phyloP scores from a whole-genome alignment of 2,888 invertebrate species.

The Nebria salina region DNA sequence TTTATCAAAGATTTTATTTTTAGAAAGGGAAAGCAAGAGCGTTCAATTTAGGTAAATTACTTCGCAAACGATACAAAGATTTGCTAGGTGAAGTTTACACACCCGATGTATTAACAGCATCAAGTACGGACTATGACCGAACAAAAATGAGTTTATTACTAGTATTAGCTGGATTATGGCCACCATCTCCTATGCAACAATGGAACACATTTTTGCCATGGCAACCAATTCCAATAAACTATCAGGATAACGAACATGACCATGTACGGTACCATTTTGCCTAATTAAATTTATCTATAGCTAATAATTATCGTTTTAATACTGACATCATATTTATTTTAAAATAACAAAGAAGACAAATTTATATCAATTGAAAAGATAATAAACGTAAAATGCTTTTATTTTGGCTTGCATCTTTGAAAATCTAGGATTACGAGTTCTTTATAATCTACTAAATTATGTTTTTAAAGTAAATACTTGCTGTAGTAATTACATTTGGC shows the following conservation, averaged over 20 bases:
- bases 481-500: too few relatives aligned
- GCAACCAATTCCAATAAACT: constrained; percentile 69
- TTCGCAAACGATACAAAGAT: constrained; percentile 59
- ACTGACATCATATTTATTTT: too few relatives aligned
- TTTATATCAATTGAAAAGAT: too few relatives aligned
- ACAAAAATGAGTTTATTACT: constrained; percentile 79
- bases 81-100: constrained; percentile 61
- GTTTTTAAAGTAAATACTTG: too few relatives aligned
- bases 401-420: too few relatives aligned
- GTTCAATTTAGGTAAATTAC: constrained; percentile 60
- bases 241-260: constrained; percentile 54
- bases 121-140: constrained; percentile 76
- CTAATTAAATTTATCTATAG: background rate
- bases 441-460: too few relatives aligned
- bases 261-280: constrained; percentile 52
- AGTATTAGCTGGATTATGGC: constrained; percentile 75
- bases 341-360: too few relatives aligned
- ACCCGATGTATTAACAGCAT: constrained; percentile 62
- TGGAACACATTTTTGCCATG: constrained; percentile 66
- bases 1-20: constrained; percentile 12
- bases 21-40: constrained; percentile 60
- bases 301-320: background rate
- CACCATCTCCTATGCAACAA: constrained; percentile 64
- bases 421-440: too few relatives aligned
- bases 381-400: too few relatives aligned